Conservation (phyloP, 2,797 vertebrate species). For the Pampus argenteus region DNA sequence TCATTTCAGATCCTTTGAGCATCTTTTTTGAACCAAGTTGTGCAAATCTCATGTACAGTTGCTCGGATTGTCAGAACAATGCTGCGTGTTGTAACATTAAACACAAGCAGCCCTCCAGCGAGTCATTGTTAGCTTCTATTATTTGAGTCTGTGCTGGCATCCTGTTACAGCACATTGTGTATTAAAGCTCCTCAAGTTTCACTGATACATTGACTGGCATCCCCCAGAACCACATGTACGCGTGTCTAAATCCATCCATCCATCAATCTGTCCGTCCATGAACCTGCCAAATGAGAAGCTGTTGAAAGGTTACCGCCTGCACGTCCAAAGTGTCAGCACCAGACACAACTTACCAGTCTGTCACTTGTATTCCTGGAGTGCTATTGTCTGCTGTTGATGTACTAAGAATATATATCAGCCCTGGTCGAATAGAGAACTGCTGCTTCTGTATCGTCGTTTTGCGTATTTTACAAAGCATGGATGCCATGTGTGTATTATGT, state of each 20-base stretch:
- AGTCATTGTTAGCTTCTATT: conserved; percentile 23
- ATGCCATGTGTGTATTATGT: no score
- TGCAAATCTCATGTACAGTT: no score
- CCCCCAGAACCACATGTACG: not conserved
- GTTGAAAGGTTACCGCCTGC: conserved; percentile 54
- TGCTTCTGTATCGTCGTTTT: no score
- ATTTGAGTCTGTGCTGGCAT: conserved; percentile 37
- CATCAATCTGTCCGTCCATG: conserved; percentile 48
- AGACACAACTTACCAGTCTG: conserved; percentile 41
- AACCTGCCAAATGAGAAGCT: conserved; percentile 66
- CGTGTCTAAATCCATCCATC: conserved; percentile 45
- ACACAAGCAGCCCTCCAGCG: not conserved
- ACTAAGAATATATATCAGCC: conserved; percentile 2
- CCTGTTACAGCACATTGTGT: conserved; percentile 42
- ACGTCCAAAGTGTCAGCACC: conserved; percentile 34
- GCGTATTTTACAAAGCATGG: not conserved
- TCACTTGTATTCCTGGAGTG: conserved; percentile 45
- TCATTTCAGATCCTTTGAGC: no score
- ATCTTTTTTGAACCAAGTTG: no score
- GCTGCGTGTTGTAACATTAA: not conserved
- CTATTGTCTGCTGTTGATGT: conserved; percentile 47
- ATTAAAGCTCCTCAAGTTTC: conserved; percentile 56
- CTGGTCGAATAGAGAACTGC: no score
- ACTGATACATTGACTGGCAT: conserved; percentile 29
- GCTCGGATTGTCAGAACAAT: not conserved